Conservation (phyloP, 2,888 invertebrate genomes). For the Agonum fuliginosum region DNA sequence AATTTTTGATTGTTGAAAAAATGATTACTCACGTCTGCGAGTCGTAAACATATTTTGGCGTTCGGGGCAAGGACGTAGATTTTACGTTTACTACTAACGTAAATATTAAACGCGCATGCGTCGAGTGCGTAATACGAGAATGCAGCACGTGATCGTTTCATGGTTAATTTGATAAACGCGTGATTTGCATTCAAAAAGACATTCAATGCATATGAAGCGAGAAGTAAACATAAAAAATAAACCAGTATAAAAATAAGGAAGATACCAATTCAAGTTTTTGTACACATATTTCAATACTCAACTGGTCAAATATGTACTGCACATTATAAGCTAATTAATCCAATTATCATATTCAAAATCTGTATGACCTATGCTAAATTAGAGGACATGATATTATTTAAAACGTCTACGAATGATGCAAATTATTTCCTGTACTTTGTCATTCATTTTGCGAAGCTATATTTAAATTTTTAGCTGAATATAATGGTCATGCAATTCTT, state of each 20-base stretch:
- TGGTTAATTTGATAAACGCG: conserved; percentile 27
- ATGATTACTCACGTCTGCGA: conserved; percentile 6
- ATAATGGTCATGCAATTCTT: too few species aligned
- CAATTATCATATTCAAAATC: neutral
- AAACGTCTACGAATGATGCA: neutral
- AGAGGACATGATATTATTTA: neutral
- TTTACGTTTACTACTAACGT: conserved; percentile 25
- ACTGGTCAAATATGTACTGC: neutral
- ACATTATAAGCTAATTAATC: conserved; percentile 9
- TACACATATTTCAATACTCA: too few species aligned
- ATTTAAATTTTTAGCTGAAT: too few species aligned
- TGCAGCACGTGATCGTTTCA: conserved; percentile 26
- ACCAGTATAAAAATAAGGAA: too few species aligned
- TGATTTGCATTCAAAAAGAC: conserved; percentile 13
- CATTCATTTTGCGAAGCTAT: neutral
- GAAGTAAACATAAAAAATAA: too few species aligned
- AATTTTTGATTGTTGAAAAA: neutral
- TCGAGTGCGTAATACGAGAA: conserved; percentile 32
- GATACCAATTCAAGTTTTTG: too few species aligned
- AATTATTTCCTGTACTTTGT: neutral
- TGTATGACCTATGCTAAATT: neutral
- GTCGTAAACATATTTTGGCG: conserved; percentile 31
- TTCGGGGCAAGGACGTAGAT: neutral
- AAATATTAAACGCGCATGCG: conserved; percentile 5
- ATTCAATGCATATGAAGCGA: conserved; percentile 14